phyloP scores from a whole-genome alignment of 2,888 invertebrate species.

The Lacanobia oleracea region DNA sequence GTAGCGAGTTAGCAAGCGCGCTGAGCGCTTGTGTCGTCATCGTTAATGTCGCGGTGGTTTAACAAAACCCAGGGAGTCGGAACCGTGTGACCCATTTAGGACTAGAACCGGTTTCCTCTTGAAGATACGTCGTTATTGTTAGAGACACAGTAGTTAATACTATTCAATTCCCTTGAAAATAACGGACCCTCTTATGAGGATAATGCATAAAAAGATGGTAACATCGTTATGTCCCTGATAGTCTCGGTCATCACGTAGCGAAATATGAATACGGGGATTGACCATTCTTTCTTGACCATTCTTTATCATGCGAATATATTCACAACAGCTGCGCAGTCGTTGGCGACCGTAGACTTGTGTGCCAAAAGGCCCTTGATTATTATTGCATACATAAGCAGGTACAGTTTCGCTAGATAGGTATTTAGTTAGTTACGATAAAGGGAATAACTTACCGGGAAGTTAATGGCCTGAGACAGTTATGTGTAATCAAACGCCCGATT shows the following conservation, averaged over 20 bases:
- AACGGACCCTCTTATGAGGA: constrained; percentile 85
- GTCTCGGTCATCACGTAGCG: constrained; percentile 82
- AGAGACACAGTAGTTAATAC: constrained; percentile 87
- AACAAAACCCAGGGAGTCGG: constrained; percentile 85
- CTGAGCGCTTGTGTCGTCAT: constrained; percentile 67
- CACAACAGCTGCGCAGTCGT: constrained; percentile 76
- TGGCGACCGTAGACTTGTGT: constrained; percentile 63
- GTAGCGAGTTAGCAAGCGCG: constrained; percentile 49
- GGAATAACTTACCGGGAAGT: constrained; percentile 75
- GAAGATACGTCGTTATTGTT: constrained; percentile 87
- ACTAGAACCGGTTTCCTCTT: constrained; percentile 89
- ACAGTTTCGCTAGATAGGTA: constrained; percentile 44
- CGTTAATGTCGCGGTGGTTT: constrained; percentile 74
- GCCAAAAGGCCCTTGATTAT: constrained; percentile 74
- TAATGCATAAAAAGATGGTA: constrained; percentile 88
- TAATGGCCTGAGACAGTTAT: constrained; percentile 73
- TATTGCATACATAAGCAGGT: constrained; percentile 49
- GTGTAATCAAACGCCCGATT: constrained; percentile 78
- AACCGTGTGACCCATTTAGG: constrained; percentile 91
- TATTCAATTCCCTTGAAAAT: constrained; percentile 86
- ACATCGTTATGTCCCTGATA: constrained; percentile 82
- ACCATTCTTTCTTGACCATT: constrained; percentile 86
- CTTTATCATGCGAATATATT: constrained; percentile 81
- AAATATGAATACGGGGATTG: constrained; percentile 85
- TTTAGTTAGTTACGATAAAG: constrained; percentile 72